Percentiles rank a stretch among this genome's conserved stretches.
These are phyloP conservation scores for Rotaria macrura DNA, from an alignment of 2,888 invertebrate species.

Conservation along the genomic window DNA sequence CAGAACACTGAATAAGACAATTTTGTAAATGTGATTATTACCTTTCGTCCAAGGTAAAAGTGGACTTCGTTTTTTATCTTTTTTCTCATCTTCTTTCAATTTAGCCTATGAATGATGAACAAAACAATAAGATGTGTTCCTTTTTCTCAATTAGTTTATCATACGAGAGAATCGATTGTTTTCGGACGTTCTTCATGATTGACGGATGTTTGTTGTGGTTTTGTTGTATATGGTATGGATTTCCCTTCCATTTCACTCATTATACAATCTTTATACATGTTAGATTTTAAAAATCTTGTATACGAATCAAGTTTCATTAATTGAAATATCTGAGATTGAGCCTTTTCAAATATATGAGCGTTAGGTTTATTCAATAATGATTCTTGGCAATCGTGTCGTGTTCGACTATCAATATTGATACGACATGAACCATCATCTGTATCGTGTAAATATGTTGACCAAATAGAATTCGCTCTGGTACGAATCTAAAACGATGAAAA, in stretches of 20 bases:
- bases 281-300: slow-evolving; percentile 71
- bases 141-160: background rate
- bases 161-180: background rate
- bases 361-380: slow-evolving; percentile 51
- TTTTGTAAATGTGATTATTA: slow-evolving; percentile 31
- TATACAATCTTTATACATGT: slow-evolving; percentile 69
- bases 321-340: slow-evolving; percentile 63
- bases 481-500: slow-evolving; percentile 39
- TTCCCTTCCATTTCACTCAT: slow-evolving; percentile 55
- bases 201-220: background rate
- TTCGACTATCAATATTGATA: slow-evolving; percentile 87
- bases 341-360: slow-evolving; percentile 61
- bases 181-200: background rate
- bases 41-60: slow-evolving; percentile 69
- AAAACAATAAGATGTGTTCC: background rate
- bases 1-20: background rate
- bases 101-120: background rate
- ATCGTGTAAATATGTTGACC: slow-evolving; percentile 63
- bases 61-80: slow-evolving; percentile 76
- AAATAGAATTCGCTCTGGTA: slow-evolving; percentile 61
- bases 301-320: slow-evolving; percentile 98
- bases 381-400: slow-evolving; percentile 53
- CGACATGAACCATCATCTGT: slow-evolving; percentile 66
- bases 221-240: slow-evolving; percentile 55
- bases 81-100: slow-evolving; percentile 43